Conservation (phyloP, 2,113 vertebrate species). For the Bungarus multicinctus region DNA sequence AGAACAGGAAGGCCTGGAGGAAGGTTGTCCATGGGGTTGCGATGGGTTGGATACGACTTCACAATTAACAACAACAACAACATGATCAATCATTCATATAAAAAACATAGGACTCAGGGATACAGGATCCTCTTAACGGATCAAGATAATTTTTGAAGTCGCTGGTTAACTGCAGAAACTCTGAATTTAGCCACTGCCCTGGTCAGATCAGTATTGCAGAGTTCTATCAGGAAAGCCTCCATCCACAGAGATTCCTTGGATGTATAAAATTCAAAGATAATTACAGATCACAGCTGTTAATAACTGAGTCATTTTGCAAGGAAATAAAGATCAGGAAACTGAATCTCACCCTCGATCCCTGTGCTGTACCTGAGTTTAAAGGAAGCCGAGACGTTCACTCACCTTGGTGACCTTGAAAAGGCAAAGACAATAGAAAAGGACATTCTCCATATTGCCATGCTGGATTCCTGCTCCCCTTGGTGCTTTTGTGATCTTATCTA, state of each 20-base stretch:
- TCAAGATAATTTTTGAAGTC: not conserved
- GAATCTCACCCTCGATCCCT: not conserved
- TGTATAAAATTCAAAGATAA: not conserved
- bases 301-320: not conserved
- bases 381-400: not conserved
- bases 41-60: too few species aligned
- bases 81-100: not conserved
- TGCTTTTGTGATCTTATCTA: not conserved
- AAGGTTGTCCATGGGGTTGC: too few species aligned
- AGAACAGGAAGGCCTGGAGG: too few species aligned
- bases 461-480: not conserved
- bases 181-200: not conserved
- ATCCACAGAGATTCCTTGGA: not conserved
- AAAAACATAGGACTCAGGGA: not conserved
- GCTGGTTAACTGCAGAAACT: not conserved
- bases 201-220: not conserved
- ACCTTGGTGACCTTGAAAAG: not conserved
- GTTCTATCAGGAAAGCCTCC: not conserved
- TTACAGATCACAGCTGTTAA: not conserved
- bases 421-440: not conserved
- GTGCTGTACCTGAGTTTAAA: not conserved
- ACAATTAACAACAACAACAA: too few species aligned
- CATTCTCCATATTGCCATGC: not conserved
- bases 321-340: not conserved
- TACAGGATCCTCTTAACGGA: not conserved